Evolutionary conservation across 2,888 invertebrate genomes (phyloP).

Genomic region (Synanthedon vespiformis): DNA sequence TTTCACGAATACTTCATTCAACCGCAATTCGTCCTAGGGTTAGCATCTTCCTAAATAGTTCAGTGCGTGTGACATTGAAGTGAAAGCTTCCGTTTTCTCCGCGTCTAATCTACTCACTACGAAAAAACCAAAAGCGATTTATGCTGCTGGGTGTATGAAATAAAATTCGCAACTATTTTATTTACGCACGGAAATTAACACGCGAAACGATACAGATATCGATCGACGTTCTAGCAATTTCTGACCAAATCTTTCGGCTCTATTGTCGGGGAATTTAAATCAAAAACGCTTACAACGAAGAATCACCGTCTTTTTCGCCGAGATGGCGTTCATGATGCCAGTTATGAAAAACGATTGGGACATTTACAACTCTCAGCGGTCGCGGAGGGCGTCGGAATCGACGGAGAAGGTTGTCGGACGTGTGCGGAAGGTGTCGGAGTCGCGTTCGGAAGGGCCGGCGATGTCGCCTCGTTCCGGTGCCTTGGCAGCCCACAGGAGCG

Average conservation of each 20-base stretch:
- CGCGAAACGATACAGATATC: conserved; percentile 27
- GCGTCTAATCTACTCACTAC: not conserved
- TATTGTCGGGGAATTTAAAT: conserved; percentile 14
- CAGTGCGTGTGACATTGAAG: conserved; percentile 55
- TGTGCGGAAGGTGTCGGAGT: conserved; percentile 80
- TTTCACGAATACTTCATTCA: conserved; percentile 67
- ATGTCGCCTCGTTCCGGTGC: conserved; percentile 74
- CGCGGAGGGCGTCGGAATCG: conserved; percentile 81
- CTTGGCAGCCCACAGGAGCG: conserved; percentile 74
- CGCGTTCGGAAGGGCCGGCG: conserved; percentile 80
- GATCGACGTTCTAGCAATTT: conserved; percentile 2
- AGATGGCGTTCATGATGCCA: conserved; percentile 96
- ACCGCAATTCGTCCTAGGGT: conserved; percentile 62
- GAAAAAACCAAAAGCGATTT: not conserved
- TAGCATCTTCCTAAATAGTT: conserved; percentile 47
- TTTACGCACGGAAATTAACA: conserved; percentile 12
- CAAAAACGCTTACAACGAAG: conserved; percentile 60
- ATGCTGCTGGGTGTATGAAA: not conserved
- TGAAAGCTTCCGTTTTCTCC: conserved; percentile 37
- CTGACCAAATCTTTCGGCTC: too few species aligned
- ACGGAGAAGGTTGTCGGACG: conserved; percentile 51
- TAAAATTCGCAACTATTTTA: not conserved
- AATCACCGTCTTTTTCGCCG: conserved; percentile 50
- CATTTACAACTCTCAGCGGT: conserved; percentile 87
- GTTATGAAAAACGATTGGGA: conserved; percentile 95